phyloP scores from a whole-genome alignment of 2,113 vertebrate species.

The Sialia sialis region DNA sequence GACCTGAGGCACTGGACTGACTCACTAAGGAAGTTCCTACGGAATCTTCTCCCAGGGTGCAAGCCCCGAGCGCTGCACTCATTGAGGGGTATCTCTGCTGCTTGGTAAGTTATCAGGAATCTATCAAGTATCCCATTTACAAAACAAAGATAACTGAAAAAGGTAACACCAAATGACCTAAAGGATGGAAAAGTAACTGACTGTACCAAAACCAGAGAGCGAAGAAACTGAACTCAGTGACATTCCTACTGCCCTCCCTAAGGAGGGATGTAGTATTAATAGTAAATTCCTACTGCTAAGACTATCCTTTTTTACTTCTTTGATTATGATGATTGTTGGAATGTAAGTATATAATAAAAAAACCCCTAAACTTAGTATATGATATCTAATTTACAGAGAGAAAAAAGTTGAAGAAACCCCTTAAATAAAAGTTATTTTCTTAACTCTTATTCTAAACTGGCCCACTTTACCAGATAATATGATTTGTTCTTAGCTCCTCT shows the following conservation, averaged over 20 bases:
- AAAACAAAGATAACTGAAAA: not conserved
- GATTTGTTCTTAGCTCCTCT: not conserved
- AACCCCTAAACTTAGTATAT: fast-evolving
- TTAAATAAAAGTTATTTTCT: not conserved
- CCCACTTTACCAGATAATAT: not conserved
- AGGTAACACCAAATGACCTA: not conserved
- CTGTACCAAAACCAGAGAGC: not conserved
- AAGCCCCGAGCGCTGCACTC: fast-evolving
- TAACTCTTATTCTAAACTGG: not conserved
- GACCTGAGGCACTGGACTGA: not conserved
- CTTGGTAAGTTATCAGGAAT: not conserved
- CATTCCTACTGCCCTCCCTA: not conserved
- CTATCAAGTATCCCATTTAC: not conserved
- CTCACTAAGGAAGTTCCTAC: not conserved
- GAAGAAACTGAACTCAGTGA: not conserved
- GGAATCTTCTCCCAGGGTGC: not conserved
- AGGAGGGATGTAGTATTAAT: not conserved
- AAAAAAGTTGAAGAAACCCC: not conserved
- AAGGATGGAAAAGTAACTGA: not conserved
- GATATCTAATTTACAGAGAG: not conserved
- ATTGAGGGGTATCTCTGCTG: not conserved
- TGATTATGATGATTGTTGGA: not conserved
- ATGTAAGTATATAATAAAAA: not conserved
- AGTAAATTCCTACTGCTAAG: not conserved
- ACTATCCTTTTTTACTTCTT: not conserved